Evolutionary conservation across 2,113 vertebrate species (phyloP).

Genomic region (Macrotis lagotis): DNA sequence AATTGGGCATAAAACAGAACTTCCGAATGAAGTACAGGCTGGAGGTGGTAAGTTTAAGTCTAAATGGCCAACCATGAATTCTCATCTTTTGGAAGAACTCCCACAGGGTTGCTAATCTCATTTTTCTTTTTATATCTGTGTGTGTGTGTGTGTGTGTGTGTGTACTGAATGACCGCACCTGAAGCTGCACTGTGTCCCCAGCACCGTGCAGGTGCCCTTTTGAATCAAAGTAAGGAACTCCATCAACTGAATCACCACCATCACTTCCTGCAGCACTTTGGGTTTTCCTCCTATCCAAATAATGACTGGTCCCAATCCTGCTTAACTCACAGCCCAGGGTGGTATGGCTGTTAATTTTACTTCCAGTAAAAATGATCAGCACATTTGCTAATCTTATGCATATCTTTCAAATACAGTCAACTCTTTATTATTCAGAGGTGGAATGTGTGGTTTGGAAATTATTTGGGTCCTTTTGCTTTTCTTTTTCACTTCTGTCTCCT

Average conservation of each 20-base stretch:
- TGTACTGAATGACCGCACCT: conserved; percentile 71
- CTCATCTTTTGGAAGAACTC: neutral
- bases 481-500: conserved; percentile 32
- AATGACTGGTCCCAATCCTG: conserved; percentile 72
- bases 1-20: neutral
- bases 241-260: conserved; percentile 70
- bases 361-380: conserved; percentile 61
- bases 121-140: conserved; percentile 73
- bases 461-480: neutral
- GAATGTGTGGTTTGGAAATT: neutral
- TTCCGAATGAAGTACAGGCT: neutral
- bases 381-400: conserved; percentile 58
- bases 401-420: conserved; percentile 61
- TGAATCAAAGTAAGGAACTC: conserved; percentile 74
- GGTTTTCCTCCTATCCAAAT: conserved; percentile 67
- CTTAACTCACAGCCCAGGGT: conserved; percentile 75
- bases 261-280: conserved; percentile 74
- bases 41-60: neutral
- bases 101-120: conserved; percentile 58
- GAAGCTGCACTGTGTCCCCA: conserved; percentile 77
- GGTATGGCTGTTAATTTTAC: conserved; percentile 76
- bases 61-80: neutral
- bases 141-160: conserved; percentile 74
- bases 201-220: conserved; percentile 62
- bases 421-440: conserved; percentile 49